Evolutionary conservation across 2,113 vertebrate species (phyloP).

Genomic region (Ranitomeya variabilis): DNA sequence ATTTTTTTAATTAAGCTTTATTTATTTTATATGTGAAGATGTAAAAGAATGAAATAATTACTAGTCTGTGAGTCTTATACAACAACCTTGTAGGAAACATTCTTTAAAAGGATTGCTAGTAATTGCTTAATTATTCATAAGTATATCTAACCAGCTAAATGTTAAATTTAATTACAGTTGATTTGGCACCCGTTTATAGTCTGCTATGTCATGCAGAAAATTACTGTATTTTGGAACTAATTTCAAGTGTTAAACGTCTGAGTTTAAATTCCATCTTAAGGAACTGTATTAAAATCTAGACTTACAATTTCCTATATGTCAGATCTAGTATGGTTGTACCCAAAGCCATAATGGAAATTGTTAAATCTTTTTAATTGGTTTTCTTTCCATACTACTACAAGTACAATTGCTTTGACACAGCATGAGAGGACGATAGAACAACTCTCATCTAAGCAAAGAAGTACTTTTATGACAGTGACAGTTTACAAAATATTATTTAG

Average conservation of each 20-base stretch:
- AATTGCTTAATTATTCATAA: conserved; percentile 56
- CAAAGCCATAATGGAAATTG: conserved; percentile 16
- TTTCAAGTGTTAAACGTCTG: conserved; percentile 51
- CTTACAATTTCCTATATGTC: conserved; percentile 33
- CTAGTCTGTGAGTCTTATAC: not conserved
- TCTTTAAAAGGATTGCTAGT: conserved; percentile 40
- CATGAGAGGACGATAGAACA: not conserved
- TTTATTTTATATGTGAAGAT: conserved; percentile 4
- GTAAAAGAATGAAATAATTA: conserved; percentile 29
- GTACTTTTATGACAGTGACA: not conserved
- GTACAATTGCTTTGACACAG: not conserved
- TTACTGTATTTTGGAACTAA: conserved; percentile 43
- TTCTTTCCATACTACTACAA: conserved; percentile 8
- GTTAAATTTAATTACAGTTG: conserved; percentile 56
- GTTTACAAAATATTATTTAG: not conserved
- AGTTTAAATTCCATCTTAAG: conserved; percentile 33
- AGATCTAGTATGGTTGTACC: not conserved
- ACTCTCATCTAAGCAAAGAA: not conserved
- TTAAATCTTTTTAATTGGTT: conserved; percentile 42
- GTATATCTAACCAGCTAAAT: conserved; percentile 56
- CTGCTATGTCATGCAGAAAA: conserved; percentile 52
- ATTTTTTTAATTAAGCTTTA: not conserved
- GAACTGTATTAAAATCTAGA: conserved; percentile 38
- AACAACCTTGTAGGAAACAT: conserved; percentile 22
- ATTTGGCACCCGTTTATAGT: conserved; percentile 47